These are phyloP conservation scores for Epinotia demarniana DNA, from an alignment of 2,888 invertebrate species.

Conservation along the genomic window DNA sequence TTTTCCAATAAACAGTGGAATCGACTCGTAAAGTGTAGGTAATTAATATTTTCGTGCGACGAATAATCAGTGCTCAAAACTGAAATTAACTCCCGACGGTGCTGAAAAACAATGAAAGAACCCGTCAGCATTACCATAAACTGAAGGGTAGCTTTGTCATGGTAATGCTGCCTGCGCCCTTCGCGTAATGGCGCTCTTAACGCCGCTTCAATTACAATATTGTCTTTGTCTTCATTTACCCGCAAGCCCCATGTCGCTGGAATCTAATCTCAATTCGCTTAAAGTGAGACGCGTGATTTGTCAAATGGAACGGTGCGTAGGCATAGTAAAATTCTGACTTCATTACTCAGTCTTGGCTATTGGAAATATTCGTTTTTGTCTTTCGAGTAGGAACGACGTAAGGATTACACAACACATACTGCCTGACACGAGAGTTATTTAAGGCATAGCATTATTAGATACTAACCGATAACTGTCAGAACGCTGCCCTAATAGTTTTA, in stretches of 20 bases:
- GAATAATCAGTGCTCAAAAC: conserved; percentile 35
- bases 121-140: conserved; percentile 51
- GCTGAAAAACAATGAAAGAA: conserved; percentile 43
- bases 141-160: conserved; percentile 51
- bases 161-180: conserved; percentile 51
- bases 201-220: conserved; percentile 50
- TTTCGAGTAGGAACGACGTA: neutral
- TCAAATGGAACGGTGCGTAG: neutral
- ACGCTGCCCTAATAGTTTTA: too few species aligned
- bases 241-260: conserved; percentile 24
- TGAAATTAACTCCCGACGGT: conserved; percentile 31
- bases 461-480: too few species aligned
- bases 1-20: conserved; percentile 4
- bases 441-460: too few species aligned
- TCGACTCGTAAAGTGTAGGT: neutral
- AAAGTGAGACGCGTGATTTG: conserved; percentile 17
- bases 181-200: conserved; percentile 55
- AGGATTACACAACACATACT: too few species aligned
- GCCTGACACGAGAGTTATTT: too few species aligned
- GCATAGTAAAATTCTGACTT: neutral
- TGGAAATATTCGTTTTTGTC: neutral
- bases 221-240: conserved; percentile 44
- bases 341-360: neutral
- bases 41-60: conserved; percentile 26
- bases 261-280: conserved; percentile 21